Evolutionary conservation across 2,797 vertebrate species (phyloP), one percentile per base, ranked within the genome.

Genomic region (Phylloscopus collybita): DNA sequence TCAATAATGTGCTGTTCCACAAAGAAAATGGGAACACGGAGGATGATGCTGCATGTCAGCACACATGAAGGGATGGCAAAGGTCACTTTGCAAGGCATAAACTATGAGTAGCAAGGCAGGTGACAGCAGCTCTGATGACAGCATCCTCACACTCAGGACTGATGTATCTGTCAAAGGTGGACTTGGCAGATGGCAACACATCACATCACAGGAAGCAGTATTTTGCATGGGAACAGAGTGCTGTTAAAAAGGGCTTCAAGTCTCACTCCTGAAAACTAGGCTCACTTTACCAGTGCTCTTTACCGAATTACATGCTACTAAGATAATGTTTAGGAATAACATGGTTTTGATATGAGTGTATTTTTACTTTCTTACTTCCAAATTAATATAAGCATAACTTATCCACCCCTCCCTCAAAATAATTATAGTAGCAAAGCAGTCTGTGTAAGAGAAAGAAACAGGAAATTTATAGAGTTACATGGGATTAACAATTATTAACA

Each of bases 1-100:
- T 95, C 89, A 91, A 87, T 90, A 92, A 84, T 13, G 38, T n/a
- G 49, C 59, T 29, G 59, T 18, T 91, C 53, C 53, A 93, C 82
- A 92, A 79, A 34, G 76, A 74, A 89, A 94, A 80, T 22, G 30
- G 82, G 61, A 94, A 75, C 50, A 45, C 19, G 9, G 83, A 78
- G 56, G 70, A 70, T 66, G 78, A n/a, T 8, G 44, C 32, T 53
- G 54, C 66, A 61, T 51, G 87, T 94, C 83, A 95, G 72, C 66
- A 89, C 72, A 54, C 51, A 47, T 40, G 59, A 69, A 9, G 51
- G 80, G 57, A 76, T 92, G 66, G 64, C 69, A 92, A 80, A 95
- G 87, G 69, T 83, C 86, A 61, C 2, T 1, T n/a, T 60, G 50
- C 76, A 67, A 91, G 36, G 85, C 40, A 89, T 59, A 82, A 66